phyloP scores from a whole-genome alignment of 2,888 invertebrate species.

The Polydrusus cervinus region DNA sequence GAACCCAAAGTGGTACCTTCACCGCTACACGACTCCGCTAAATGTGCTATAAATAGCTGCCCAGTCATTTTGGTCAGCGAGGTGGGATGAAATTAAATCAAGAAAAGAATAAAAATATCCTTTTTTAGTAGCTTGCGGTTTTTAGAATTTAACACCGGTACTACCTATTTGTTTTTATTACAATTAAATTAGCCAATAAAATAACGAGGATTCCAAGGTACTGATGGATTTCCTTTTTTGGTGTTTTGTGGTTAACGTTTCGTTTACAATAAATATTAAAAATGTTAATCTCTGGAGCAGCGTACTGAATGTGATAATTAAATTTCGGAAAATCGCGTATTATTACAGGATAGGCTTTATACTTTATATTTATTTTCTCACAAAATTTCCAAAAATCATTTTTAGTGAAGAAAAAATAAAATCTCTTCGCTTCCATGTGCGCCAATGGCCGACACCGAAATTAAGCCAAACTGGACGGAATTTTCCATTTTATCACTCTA shows the following conservation, averaged over 20 bases:
- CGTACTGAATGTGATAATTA: too few relatives aligned
- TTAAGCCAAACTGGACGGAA: too few relatives aligned
- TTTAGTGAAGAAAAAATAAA: too few relatives aligned
- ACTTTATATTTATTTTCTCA: too few relatives aligned
- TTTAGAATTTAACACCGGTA: neutral
- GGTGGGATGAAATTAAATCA: conserved; percentile 33
- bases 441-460: too few relatives aligned
- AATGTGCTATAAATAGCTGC: conserved; percentile 35
- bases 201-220: neutral
- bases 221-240: conserved; percentile 19
- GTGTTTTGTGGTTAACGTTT: neutral
- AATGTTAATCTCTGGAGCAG: too few relatives aligned
- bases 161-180: neutral
- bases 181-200: conserved; percentile 1
- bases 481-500: too few relatives aligned
- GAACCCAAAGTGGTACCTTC: conserved; percentile 8
- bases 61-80: conserved; percentile 25
- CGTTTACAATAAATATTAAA: neutral
- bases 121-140: conserved; percentile 35
- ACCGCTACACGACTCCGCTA: conserved; percentile 13
- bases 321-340: too few relatives aligned
- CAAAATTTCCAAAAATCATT: too few relatives aligned
- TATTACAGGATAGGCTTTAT: too few relatives aligned
- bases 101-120: conserved; percentile 31
- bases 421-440: too few relatives aligned